Base-by-base conservation (phyloP, 2,797 vertebrate species). In the Nothura maculosa region DNA sequence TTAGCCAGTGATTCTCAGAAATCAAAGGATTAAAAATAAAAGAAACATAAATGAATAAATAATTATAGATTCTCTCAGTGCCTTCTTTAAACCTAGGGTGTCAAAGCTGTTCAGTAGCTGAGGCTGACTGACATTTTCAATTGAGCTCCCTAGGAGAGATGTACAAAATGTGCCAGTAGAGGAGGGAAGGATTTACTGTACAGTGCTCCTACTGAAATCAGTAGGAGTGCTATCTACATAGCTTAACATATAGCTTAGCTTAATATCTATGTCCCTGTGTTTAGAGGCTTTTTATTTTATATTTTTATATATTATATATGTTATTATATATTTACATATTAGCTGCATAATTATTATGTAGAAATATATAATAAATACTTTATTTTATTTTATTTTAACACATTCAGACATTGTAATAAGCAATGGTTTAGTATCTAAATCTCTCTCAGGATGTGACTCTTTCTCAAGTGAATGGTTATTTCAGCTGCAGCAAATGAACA, bases 21-120 rank as follows among this genome's bases (percentile, higher is more conserved):
- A 93, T 96, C 90, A 96, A 96, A 95, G 76, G 90, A 87, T 90
- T 78, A 92, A 89, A 94, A 96, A 90, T 55, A 93, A 94, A 94
- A 91, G 81, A 83, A 90, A 94, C 70, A 77, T 72, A 91, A 96
- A 95, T 90, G 84, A 95, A 95, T 95, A 94, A 94, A 85, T 95
- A 92, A 94, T 94, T 96, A 85, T 3, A 66, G 47, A 78, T 11
- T 87, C 42, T 91, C 64, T 81, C 73, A 81, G 73, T 94, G 79
- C 66, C 69, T 89, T 78, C 73, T 81, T 60, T 75, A 87, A 92
- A 75, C 55, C 40, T 69, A 42, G 48, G 57, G 12, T 73, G 90
- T 94, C 66, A 83, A 90, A 89, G 30, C 79, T 80, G 76, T 77
- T 72, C 47, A 87, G 34, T 66, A 67, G 73, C 0, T 0, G 73